These are phyloP conservation scores for Cistogaster globosa DNA, from an alignment of 2,888 invertebrate genomes.

Conservation along the genomic window DNA sequence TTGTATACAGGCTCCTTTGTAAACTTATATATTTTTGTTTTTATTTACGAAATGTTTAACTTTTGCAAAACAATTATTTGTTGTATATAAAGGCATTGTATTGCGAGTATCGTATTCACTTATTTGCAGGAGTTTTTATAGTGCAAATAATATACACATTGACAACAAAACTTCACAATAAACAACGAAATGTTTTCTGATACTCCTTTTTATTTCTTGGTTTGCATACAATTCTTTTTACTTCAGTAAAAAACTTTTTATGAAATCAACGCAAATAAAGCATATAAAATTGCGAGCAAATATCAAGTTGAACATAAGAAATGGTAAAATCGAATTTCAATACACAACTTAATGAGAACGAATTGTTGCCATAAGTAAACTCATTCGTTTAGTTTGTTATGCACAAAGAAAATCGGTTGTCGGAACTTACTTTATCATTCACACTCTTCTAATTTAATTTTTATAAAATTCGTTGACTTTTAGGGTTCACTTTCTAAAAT, in stretches of 20 bases:
- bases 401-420: too few species aligned
- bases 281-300: not conserved
- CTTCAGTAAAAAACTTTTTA: slow-evolving; percentile 20
- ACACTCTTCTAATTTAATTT: too few species aligned
- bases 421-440: too few species aligned
- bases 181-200: not conserved
- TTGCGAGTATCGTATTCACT: not conserved
- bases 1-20: too few species aligned
- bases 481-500: too few species aligned
- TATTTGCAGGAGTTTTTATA: slow-evolving; percentile 19
- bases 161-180: slow-evolving; percentile 3
- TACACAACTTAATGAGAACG: too few species aligned
- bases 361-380: too few species aligned
- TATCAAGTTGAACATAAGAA: not conserved
- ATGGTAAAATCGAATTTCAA: not conserved
- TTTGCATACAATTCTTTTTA: slow-evolving; percentile 13
- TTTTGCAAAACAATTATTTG: slow-evolving; percentile 23
- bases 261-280: not conserved
- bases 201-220: not conserved
- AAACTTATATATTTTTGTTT: not conserved
- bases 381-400: too few species aligned
- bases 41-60: not conserved
- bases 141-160: not conserved
- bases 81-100: slow-evolving; percentile 25
- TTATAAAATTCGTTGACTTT: too few species aligned